A percentile compares a stretch with the other conserved stretches of the same genome.
phyloP scores from a whole-genome alignment of 2,888 invertebrate genomes.

The Lymantria monacha region DNA sequence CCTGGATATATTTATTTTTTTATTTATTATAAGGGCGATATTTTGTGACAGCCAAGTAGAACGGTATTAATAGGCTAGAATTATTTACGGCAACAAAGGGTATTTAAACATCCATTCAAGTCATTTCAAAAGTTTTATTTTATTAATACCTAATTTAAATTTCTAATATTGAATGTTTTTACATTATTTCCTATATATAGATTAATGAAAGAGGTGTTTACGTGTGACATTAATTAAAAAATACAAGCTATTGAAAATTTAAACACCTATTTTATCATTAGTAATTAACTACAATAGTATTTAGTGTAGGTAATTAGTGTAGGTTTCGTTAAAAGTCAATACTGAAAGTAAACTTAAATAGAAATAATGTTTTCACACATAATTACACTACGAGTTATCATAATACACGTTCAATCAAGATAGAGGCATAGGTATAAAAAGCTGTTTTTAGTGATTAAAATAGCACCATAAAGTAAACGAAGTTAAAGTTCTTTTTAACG shows the following conservation, averaged over 20 bases:
- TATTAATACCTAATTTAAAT: no score
- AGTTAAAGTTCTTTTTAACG: constrained; percentile 8
- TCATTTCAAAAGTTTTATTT: not conserved
- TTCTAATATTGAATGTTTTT: no score
- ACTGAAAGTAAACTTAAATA: no score
- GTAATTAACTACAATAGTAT: no score
- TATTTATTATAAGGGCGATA: constrained; percentile 59
- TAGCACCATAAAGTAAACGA: constrained; percentile 10
- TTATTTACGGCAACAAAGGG: constrained; percentile 14
- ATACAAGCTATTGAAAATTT: no score
- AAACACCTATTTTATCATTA: no score
- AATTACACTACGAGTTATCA: constrained; percentile 60
- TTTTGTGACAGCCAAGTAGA: constrained; percentile 59
- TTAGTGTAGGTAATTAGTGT: no score
- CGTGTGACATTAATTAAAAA: no score
- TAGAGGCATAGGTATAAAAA: constrained; percentile 62
- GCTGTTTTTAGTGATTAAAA: constrained; percentile 29
- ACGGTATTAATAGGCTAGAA: constrained; percentile 34
- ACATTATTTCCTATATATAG: no score
- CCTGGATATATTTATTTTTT: constrained; percentile 60
- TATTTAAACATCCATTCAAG: constrained; percentile 1
- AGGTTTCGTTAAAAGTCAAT: no score
- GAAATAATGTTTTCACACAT: constrained; percentile 49
- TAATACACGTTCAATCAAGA: constrained; percentile 65
- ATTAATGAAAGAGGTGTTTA: no score